Evolutionary conservation across 2,888 invertebrate species (phyloP).

Genomic region (Frankliniella fusca): DNA sequence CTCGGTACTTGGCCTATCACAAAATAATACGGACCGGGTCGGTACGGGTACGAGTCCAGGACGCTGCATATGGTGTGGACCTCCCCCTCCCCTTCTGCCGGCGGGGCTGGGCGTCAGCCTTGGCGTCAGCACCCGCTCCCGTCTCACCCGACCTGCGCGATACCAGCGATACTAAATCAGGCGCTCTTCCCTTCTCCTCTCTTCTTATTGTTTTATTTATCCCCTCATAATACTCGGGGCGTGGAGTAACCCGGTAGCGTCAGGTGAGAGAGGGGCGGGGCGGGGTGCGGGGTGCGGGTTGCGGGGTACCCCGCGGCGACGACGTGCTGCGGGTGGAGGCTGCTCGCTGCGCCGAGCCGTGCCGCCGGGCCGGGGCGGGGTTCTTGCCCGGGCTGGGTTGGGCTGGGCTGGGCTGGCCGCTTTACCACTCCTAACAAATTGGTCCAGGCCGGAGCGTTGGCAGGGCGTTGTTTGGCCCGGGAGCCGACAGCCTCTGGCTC

Average conservation of each 20-base stretch:
- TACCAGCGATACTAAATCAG: slow-evolving; percentile 1
- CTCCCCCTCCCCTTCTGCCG: neutral
- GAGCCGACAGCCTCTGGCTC: neutral
- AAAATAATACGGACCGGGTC: neutral
- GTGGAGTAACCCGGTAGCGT: slow-evolving; percentile 3
- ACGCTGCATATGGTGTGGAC: neutral
- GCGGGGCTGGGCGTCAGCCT: neutral
- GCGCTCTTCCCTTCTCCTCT: neutral
- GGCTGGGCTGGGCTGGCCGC: neutral
- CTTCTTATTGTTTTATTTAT: neutral
- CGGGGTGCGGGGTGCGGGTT: neutral
- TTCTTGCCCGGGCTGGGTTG: neutral
- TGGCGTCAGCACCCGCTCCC: neutral
- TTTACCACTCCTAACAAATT: neutral
- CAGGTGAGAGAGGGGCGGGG: neutral
- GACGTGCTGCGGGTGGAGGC: neutral
- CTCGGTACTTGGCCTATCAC: neutral
- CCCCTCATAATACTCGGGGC: neutral
- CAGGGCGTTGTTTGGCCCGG: neutral
- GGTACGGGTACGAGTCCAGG: neutral
- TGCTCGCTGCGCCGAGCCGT: neutral
- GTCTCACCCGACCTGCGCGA: neutral
- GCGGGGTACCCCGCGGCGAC: neutral
- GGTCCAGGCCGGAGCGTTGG: neutral
- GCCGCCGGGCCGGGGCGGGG: neutral